Conservation (phyloP, 2,113 vertebrate genomes). For the Pterocles gutturalis region DNA sequence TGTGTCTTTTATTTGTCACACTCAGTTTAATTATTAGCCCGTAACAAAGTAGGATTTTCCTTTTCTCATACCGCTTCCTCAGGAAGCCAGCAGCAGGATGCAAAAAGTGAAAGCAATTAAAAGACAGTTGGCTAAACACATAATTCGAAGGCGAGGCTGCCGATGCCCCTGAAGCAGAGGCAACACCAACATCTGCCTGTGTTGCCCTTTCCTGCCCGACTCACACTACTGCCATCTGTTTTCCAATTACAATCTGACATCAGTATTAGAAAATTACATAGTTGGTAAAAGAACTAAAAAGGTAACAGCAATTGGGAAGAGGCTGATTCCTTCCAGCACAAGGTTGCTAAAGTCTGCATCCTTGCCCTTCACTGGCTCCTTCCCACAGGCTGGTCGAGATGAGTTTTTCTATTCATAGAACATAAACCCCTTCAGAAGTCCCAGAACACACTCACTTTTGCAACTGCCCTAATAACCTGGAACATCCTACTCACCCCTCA, state of each 20-base stretch:
- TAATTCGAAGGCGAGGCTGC: neutral
- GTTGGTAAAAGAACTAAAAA: neutral
- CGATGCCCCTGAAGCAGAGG: neutral
- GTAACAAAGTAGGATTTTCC: neutral
- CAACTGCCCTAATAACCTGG: neutral
- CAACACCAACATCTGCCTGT: neutral
- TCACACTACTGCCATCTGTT: accelerated
- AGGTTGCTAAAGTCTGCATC: neutral
- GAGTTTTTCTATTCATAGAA: neutral
- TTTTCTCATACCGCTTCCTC: neutral
- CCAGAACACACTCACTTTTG: neutral
- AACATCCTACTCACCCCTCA: accelerated
- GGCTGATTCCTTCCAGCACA: neutral
- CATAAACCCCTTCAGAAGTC: neutral
- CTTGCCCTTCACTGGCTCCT: neutral
- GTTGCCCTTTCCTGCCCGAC: accelerated
- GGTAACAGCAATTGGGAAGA: neutral
- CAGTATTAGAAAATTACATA: neutral
- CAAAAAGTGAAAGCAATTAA: neutral
- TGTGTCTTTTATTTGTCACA: neutral
- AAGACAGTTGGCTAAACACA: neutral
- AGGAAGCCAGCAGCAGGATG: neutral
- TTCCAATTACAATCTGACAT: neutral
- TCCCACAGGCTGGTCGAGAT: neutral
- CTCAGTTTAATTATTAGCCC: neutral